A percentile compares a stretch with the other conserved stretches of the same genome.
Evolutionary conservation across 2,888 invertebrate genomes (phyloP).

Genomic region (Erebia palarica): DNA sequence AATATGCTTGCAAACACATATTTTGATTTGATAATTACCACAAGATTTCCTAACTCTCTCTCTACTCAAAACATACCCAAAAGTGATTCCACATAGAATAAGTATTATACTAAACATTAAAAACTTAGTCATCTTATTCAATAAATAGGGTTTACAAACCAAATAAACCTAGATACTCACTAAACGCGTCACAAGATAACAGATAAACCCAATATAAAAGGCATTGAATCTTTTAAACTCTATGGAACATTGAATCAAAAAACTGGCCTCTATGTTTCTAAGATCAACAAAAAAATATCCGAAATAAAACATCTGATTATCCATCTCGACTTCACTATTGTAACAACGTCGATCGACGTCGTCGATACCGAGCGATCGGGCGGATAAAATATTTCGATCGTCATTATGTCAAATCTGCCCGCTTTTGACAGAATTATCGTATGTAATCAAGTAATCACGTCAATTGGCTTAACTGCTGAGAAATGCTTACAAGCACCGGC

Average conservation of each 20-base stretch:
- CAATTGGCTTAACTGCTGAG: slow-evolving; percentile 37
- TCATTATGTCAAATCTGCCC: slow-evolving; percentile 50
- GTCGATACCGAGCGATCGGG: slow-evolving; percentile 42
- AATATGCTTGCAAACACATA: too few species aligned
- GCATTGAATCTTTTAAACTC: slow-evolving; percentile 21
- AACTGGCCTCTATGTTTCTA: slow-evolving; percentile 25
- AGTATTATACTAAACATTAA: too few species aligned
- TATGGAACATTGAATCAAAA: slow-evolving; percentile 26
- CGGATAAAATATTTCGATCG: slow-evolving; percentile 46
- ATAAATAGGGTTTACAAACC: slow-evolving; percentile 6
- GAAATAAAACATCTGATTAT: slow-evolving; percentile 43
- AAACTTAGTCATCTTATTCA: too few species aligned
- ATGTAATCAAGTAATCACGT: slow-evolving; percentile 44
- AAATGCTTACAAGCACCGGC: slow-evolving; percentile 33
- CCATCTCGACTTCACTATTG: slow-evolving; percentile 43
- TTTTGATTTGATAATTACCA: too few species aligned
- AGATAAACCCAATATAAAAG: slow-evolving; percentile 19
- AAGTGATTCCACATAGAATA: too few species aligned
- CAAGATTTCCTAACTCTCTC: too few species aligned
- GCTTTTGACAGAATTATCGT: slow-evolving; percentile 50
- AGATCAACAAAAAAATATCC: slow-evolving; percentile 33
- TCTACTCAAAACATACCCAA: too few species aligned
- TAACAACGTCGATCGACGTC: slow-evolving; percentile 43
- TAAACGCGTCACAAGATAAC: slow-evolving; percentile 19
- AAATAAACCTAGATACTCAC: slow-evolving; percentile 2